Percentiles rank a stretch among this genome's conserved stretches.
Conservation (phyloP, 2,888 invertebrate genomes). For the Protodeltote pygarga region DNA sequence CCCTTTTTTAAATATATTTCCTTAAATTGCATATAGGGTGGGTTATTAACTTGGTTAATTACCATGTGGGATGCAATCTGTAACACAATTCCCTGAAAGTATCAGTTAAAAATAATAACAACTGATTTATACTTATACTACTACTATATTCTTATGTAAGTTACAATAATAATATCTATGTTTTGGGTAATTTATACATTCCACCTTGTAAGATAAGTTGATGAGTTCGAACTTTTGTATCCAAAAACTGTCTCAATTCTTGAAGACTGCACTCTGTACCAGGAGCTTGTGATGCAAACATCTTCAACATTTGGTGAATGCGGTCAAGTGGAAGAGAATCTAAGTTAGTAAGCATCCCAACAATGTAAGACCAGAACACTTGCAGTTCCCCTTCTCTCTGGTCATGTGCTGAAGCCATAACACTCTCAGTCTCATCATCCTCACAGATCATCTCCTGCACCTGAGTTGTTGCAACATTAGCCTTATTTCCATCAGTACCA, state of each 20-base stretch:
- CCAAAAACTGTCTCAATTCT: conserved; percentile 95
- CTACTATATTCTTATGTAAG: conserved; percentile 9
- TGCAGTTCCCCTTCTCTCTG: conserved; percentile 97
- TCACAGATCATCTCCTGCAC: conserved; percentile 91
- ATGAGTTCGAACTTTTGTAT: conserved; percentile 97
- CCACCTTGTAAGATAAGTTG: conserved; percentile 94
- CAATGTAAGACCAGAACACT: conserved; percentile 98
- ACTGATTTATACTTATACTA: no score
- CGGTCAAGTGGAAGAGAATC: conserved; percentile 96
- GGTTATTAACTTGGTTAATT: no score
- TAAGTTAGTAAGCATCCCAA: conserved; percentile 98
- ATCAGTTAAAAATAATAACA: no score
- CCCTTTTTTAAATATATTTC: conserved; percentile 17
- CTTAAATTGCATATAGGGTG: no score
- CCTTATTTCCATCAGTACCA: conserved; percentile 83
- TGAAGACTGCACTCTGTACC: conserved; percentile 95
- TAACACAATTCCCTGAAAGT: no score
- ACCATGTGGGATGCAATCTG: no score
- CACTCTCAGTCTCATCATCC: conserved; percentile 97
- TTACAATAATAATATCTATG: conserved; percentile 58
- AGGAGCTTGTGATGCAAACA: conserved; percentile 98
- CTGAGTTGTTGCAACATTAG: conserved; percentile 85
- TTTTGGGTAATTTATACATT: conserved; percentile 94
- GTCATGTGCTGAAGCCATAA: conserved; percentile 97
- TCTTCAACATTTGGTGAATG: conserved; percentile 98